Base-by-base conservation (phyloP, 2,888 invertebrate species). In the Standfussiana lucernea region DNA sequence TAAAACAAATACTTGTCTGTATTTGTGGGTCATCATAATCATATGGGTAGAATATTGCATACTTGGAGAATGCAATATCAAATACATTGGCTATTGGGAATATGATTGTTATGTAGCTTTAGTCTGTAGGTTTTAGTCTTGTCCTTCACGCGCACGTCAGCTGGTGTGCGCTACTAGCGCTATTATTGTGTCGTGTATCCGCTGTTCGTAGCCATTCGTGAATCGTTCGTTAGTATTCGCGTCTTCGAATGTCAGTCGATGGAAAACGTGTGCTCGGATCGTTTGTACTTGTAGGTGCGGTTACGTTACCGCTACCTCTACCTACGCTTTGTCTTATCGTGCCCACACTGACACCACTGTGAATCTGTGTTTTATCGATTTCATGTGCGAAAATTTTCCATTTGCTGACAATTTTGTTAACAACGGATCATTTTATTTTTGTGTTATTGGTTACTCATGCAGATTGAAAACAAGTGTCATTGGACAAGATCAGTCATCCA, bases 401-500 rank as follows among this genome's bases (percentile, higher is more conserved):
- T 82, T 89, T 85, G 80, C 75, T 86, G 75, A 67, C 75, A 81
- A 83, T 89, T 91, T 90, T 85, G 86, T 86, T 87, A 89, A 88
- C 89, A 91, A 90, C 85, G 89, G 79, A 87, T 90, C 88, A 88
- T 91, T 91, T 89, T 85, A 90, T 89, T 89, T 88, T 86, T 87
- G 90, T 93, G 90, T 90, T 91, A 92, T 91, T 92, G 89, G 86
- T 90, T 89, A 87, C 84, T 88, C 88, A 86, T 87, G 83, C 87
- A 89, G 89, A 93, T 91, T 89, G 88, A 93, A 92, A 90, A 92
- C 88, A 89, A 92, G 92, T 94, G 93, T 93, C 93, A 94, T 94
- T 94, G 93, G 83, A 91, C 90, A 91, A 91, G 91, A 93, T 92
- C 93, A 93, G 92, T 94, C 93, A 93, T 92, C 92, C 93, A 92